Evolutionary conservation across 2,113 vertebrate species (phyloP).

Genomic region (Pomatorhinus ruficollis): DNA sequence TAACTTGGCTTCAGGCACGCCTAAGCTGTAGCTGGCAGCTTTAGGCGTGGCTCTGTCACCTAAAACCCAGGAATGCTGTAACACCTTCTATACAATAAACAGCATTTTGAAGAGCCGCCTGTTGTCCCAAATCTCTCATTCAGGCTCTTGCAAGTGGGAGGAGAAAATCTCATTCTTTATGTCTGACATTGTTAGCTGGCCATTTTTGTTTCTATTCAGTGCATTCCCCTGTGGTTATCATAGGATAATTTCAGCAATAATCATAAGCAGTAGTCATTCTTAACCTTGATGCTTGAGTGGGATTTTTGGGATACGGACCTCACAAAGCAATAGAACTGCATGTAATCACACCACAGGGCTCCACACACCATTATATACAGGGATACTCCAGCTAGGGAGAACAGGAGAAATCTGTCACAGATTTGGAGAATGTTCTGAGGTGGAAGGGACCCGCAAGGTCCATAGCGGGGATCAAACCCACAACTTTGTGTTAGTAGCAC

Average conservation of each 20-base stretch:
- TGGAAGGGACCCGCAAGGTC: neutral
- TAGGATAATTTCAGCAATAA: neutral
- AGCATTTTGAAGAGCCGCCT: too few relatives aligned
- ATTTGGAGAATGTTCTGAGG: fast-evolving
- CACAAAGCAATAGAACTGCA: neutral
- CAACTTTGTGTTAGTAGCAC: neutral
- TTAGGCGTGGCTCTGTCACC: too few relatives aligned
- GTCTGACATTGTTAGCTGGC: neutral
- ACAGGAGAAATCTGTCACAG: neutral
- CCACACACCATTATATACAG: neutral
- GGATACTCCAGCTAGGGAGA: neutral
- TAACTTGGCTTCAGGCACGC: too few relatives aligned
- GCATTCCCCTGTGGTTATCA: neutral
- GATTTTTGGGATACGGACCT: neutral
- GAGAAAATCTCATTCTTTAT: neutral
- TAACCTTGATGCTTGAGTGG: neutral
- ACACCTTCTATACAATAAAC: too few relatives aligned
- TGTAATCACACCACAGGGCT: neutral
- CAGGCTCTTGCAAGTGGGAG: too few relatives aligned
- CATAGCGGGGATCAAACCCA: fast-evolving
- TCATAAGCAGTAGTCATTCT: neutral
- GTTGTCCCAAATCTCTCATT: too few relatives aligned
- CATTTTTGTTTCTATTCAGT: neutral
- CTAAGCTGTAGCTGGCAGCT: too few relatives aligned
- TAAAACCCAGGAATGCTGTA: too few relatives aligned